Evolutionary conservation across 2,113 vertebrate genomes (phyloP).

Genomic region (Pan paniscus): DNA sequence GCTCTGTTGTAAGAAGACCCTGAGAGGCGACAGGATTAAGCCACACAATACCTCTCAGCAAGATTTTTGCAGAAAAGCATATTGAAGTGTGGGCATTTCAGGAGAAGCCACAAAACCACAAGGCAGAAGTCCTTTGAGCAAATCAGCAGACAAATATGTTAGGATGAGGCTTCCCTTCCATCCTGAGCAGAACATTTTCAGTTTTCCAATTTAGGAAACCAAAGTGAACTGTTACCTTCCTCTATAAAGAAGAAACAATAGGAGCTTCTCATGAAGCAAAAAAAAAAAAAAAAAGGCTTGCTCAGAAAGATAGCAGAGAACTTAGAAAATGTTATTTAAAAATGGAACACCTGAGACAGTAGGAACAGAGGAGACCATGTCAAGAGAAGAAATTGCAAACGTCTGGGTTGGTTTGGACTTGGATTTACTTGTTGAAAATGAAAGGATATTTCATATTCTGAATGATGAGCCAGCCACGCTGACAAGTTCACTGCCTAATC

Average conservation of each 20-base stretch:
- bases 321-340: neutral
- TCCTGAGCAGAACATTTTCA: neutral
- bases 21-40: neutral
- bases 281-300: neutral
- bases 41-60: neutral
- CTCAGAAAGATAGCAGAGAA: neutral
- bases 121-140: neutral
- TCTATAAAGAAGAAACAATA: slow-evolving; percentile 24
- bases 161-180: neutral
- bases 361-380: neutral
- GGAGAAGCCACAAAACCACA: neutral
- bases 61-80: neutral
- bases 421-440: slow-evolving; percentile 70
- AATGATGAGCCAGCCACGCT: slow-evolving; percentile 56
- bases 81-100: neutral
- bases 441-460: slow-evolving; percentile 72
- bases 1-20: neutral
- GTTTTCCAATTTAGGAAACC: slow-evolving; percentile 54
- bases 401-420: slow-evolving; percentile 11
- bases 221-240: neutral
- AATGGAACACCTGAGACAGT: neutral
- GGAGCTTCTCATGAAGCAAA: neutral
- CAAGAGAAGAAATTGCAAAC: slow-evolving; percentile 56
- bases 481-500: slow-evolving; percentile 76
- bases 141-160: neutral